Base-by-base conservation (phyloP, 2,113 vertebrate genomes). In the Anhinga anhinga region DNA sequence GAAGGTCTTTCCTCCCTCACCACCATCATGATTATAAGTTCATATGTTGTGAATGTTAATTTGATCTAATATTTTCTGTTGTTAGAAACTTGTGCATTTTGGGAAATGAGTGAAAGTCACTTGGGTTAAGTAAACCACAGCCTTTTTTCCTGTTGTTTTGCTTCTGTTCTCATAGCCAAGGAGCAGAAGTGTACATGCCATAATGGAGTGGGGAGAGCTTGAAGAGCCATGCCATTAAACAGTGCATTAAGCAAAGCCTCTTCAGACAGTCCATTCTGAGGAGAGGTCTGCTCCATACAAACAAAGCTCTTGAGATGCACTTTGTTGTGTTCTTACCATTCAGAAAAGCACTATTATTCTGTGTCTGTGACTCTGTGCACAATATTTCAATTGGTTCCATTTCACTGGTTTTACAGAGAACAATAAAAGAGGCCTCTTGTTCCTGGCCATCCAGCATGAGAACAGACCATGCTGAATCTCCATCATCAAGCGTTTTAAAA, bases 301-400 rank as follows among this genome's bases (percentile, higher is more conserved):
- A 97, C 96, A 97, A 93, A 97, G 61, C 93, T 96, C 97, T 97
- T 90, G 94, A 98, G 96, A 97, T 91, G 56, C 96, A 97, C 91
- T 97, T 96, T 95, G 94, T 95, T 97, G 91, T 20, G 44, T 94
- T 96, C 82, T 91, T 82, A 78, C 85, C 85, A 77, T 95, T 96
- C 78, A 95, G 94, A 82, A 96, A 95, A 96, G 45, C 25, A 0
- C 94, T 97, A 63, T 96, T 97, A 94, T 81, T 49, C 88, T 67
- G 40, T 93, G 79, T 81, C 94, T 98, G 91, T 86, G 89, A 94
- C 90, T 96, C 70, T 61, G 15, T 87, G 82, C 78, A 74, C 88
- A 91, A 58, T 94, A 88, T 96, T 97, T 97, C 95, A 95, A 97
- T 95, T 95, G 96, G 91, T 96, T 97, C 88, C 82, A 88, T 97